These are phyloP conservation scores for Drepanosiphum platanoidis DNA, from an alignment of 2,888 invertebrate genomes.

Conservation along the genomic window DNA sequence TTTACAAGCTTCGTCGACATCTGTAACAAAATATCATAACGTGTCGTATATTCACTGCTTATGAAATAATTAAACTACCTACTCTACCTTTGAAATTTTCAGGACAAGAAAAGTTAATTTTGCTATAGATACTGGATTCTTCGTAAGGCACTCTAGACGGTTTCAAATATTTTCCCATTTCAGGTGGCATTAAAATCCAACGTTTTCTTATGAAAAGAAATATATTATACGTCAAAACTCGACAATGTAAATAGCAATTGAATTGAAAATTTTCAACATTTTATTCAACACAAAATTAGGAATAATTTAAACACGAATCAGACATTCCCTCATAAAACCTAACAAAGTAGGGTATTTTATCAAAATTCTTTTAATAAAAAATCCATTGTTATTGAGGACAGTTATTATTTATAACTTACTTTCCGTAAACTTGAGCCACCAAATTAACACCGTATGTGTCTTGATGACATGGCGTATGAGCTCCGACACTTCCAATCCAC, in stretches of 20 bases:
- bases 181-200: slow-evolving; percentile 92
- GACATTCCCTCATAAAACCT: background rate
- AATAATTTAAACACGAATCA: too few species aligned
- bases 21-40: slow-evolving; percentile 36
- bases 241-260: too few species aligned
- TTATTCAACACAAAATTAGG: too few species aligned
- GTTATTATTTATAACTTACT: too few species aligned
- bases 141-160: slow-evolving; percentile 93
- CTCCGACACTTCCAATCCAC: slow-evolving; percentile 88
- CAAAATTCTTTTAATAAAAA: background rate
- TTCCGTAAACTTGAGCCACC: slow-evolving; percentile 87
- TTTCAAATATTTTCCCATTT: slow-evolving; percentile 73
- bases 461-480: slow-evolving; percentile 93
- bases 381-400: too few species aligned
- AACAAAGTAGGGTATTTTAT: background rate
- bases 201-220: slow-evolving; percentile 80
- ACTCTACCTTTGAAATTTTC: slow-evolving; percentile 62
- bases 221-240: background rate
- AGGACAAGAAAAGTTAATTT: slow-evolving; percentile 77
- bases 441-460: slow-evolving; percentile 96
- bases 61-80: background rate
- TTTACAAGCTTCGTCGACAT: slow-evolving; percentile 45
- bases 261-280: background rate
- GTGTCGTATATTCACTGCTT: background rate
- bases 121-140: slow-evolving; percentile 93